phyloP scores from a whole-genome alignment of 2,797 vertebrate genomes.

The Sitta carolinensis region DNA sequence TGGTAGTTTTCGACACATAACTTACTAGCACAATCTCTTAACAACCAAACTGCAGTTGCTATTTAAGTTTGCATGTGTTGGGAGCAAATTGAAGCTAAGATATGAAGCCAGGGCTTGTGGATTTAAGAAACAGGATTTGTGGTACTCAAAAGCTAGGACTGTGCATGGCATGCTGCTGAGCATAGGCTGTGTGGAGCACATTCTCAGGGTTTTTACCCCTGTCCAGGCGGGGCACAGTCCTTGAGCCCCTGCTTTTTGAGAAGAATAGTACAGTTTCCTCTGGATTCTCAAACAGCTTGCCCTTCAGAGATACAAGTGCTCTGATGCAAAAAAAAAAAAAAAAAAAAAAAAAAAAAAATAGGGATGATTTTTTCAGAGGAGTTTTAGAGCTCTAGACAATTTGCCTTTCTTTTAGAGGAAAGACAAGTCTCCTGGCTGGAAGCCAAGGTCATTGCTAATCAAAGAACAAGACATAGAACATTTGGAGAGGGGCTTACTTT shows the following conservation, averaged over 20 bases:
- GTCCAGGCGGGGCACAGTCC: not conserved
- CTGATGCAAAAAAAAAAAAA: not conserved
- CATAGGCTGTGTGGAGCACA: rapidly evolving
- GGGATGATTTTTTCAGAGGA: not conserved
- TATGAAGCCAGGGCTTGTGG: not conserved
- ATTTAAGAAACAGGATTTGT: not conserved
- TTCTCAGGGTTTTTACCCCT: not conserved
- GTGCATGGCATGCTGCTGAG: rapidly evolving
- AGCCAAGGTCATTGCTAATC: not conserved
- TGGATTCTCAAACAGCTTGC: not conserved
- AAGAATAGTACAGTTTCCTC: not conserved
- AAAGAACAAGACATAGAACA: rapidly evolving
- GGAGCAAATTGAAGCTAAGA: not conserved
- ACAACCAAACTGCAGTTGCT: not conserved
- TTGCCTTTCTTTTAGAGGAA: not conserved
- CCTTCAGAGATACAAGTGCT: not conserved
- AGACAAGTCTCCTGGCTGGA: not conserved
- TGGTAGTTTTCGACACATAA: not conserved
- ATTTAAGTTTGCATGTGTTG: rapidly evolving
- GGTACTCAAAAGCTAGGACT: not conserved
- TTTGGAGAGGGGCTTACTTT: not conserved
- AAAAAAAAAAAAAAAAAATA: not conserved
- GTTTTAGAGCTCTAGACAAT: not conserved
- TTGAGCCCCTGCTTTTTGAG: not conserved
- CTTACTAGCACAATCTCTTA: not conserved